Base-by-base conservation (phyloP, 2,113 vertebrate genomes). In the Cromileptes altivelis region DNA sequence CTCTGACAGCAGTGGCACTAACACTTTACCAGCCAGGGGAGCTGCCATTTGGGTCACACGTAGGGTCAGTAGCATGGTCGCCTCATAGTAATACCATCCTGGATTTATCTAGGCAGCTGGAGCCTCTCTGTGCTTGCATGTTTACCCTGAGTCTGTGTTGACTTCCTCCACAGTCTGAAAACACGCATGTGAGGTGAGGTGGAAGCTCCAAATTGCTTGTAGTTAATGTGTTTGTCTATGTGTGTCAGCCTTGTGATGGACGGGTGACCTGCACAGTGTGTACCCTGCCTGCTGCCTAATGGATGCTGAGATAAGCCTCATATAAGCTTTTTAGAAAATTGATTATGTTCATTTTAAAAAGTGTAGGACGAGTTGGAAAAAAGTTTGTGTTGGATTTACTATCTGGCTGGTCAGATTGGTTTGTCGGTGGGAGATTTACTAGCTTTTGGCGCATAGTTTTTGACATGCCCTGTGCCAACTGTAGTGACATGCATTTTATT, bases 291-390 rank as follows among this genome's bases (percentile, higher is more conserved):
- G 10, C 40, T 4, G 5, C 3, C 2, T 4, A 23, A 40, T 37
- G 64, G 42, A 57, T 49, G 23, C 53, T 17, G 45, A 52, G 64
- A 61, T 78, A 70, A 78, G 19, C 53, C 8, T 27, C 27, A 40
- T 15, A 61, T 69, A 25, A 61, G 42, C 56, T 78, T 78, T 68
- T 78, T 49, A 45, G 21, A 61, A 50, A 60, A 52, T 52, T 13
- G 19, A 78, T 69, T 40, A 19, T 37, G 52, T 53, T n/a, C 1
- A 37, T n/a, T 70, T 15, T 37, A 70, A 5, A 37, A 52, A 18
- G 13, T 8, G 12, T 52, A 10, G n/a, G 27, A 33, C 21, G 12
- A 5, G 55, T 4, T 53, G 25, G 47, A 17, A 27, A 5, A 55
- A 52, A 8, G 17, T 40, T 78, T 52, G 17, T 40, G 21, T 42